phyloP scores from a whole-genome alignment of 2,113 vertebrate genomes.

The Microtus ochrogaster region DNA sequence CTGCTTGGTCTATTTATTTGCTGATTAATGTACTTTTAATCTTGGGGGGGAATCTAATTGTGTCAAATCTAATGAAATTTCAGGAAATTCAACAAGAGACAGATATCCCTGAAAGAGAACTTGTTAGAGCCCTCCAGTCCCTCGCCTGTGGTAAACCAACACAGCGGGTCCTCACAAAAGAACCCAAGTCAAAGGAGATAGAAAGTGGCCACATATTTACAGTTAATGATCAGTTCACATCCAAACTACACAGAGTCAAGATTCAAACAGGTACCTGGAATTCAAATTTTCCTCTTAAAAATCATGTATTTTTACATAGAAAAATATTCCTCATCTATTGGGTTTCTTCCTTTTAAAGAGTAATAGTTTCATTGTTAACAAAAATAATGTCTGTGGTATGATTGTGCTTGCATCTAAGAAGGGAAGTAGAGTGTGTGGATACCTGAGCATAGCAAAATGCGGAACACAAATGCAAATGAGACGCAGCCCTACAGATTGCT shows the following conservation, averaged over 20 bases:
- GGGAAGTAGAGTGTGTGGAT: background rate
- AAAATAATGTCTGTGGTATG: background rate
- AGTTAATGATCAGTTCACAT: constrained; percentile 99
- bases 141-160: constrained; percentile 98
- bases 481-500: background rate
- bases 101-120: constrained; percentile 96
- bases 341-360: constrained; percentile 46
- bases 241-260: constrained; percentile 99
- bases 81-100: constrained; percentile 99
- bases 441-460: constrained; percentile 19
- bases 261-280: constrained; percentile 94
- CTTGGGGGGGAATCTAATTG: constrained; percentile 50
- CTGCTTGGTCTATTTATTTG: constrained; percentile 45
- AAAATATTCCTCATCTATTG: background rate
- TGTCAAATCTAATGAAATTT: constrained; percentile 75
- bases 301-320: background rate
- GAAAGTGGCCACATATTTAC: constrained; percentile 98
- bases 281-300: constrained; percentile 37
- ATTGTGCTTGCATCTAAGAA: background rate
- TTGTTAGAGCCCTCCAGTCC: constrained; percentile 96
- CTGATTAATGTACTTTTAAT: constrained; percentile 52
- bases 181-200: constrained; percentile 98
- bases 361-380: background rate
- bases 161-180: constrained; percentile 97
- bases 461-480: constrained; percentile 11